Base-by-base conservation (phyloP, 2,113 vertebrate species). In the Taxidea taxus region DNA sequence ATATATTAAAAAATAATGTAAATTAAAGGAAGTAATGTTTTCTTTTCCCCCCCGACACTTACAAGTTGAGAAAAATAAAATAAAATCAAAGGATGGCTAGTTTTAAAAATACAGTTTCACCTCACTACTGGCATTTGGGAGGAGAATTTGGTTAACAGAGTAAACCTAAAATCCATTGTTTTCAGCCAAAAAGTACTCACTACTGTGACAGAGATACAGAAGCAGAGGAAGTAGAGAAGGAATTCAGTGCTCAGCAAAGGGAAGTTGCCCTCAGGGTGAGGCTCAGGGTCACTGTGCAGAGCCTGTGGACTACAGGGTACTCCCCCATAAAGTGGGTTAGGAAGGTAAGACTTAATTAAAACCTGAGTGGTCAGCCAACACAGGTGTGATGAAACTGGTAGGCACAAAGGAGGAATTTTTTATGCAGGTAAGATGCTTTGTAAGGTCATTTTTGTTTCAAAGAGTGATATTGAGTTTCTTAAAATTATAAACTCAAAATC, bases 211-310 rank as follows among this genome's bases (percentile, higher is more conserved):
- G 16, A 7, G 14, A 44, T 7, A n/a, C 23, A 34, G 75, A 78
- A 34, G 0, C 4, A 14, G 4, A 6, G 2, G 2, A 81, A 68
- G 1, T 9, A 44, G 27, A 42, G 7, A 27, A 2, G 58, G 37
- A 72, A 44, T 9, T 86, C 27, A 56, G 25, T 47, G n/a, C 5
- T 86, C 21, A 37, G 34, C 13, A 25, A 64, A 31, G 11, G 7
- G 6, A 83, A 39, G 9, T 44, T 9, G 31, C 11, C 34, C 20
- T 31, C 11, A 21, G n/a, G 3, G 21, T 6, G 16, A 31, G n/a
- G 64, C 3, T 29, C 6, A 2, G 0, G 6, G 7, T 0, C 0
- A 12, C 23, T 6, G 58, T 29, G 3, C 12, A 42, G 56, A 86
- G 31, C 20, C 7, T 21, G 13, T 9, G 13, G 44, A 27, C 18